phyloP scores from a whole-genome alignment of 30 jellyfish, hydroid and myxozoan genomes.

The Euphysa ruthae region DNA sequence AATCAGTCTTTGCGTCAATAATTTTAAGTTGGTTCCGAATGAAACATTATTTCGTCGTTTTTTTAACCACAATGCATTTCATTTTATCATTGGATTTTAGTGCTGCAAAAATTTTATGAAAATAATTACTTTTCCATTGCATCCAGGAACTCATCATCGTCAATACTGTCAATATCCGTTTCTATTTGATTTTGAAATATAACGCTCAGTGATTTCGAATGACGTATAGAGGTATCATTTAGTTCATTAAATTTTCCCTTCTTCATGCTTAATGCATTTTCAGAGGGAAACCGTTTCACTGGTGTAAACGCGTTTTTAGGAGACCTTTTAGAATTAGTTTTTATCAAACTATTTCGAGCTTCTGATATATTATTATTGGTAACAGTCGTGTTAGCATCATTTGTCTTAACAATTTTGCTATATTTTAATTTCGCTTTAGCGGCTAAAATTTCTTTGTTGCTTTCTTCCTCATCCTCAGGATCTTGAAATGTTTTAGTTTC shows the following conservation, averaged over 20 bases:
- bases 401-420: background rate
- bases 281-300: too few relatives aligned
- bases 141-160: slow-evolving; percentile 19
- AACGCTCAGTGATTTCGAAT: slow-evolving; percentile 1
- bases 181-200: slow-evolving; percentile 5
- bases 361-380: too few relatives aligned
- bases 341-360: too few relatives aligned
- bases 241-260: too few relatives aligned
- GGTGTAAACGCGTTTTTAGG: too few relatives aligned
- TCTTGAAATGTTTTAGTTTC: background rate
- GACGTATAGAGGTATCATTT: background rate
- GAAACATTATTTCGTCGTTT: too few relatives aligned
- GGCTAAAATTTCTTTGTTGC: background rate
- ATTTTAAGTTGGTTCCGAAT: too few relatives aligned
- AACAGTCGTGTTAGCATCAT: too few relatives aligned
- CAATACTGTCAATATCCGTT: slow-evolving; percentile 25
- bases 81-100: background rate
- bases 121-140: slow-evolving; percentile 3
- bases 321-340: too few relatives aligned
- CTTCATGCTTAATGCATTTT: too few relatives aligned
- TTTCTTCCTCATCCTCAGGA: background rate
- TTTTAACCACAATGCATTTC: background rate
- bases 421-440: background rate
- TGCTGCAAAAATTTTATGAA: background rate
- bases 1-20: too few relatives aligned